These are phyloP conservation scores for Alligator sinensis DNA, from an alignment of 2,113 vertebrate species.

Conservation along the genomic window DNA sequence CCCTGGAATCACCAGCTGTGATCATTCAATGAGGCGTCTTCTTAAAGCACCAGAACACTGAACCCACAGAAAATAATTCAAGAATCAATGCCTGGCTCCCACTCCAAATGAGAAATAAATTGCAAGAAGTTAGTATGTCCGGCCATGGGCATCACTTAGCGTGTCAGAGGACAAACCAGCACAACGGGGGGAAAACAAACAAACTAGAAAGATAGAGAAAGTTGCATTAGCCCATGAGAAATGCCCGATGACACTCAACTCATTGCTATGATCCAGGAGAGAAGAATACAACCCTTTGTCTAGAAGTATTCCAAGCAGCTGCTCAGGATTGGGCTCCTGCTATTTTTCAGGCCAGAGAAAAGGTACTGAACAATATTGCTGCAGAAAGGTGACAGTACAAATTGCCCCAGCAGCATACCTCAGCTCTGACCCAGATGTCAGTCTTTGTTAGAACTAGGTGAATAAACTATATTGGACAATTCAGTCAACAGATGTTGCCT, in stretches of 20 bases:
- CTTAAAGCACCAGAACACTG: neutral
- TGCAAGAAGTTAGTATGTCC: neutral
- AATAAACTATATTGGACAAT: neutral
- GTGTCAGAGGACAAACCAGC: neutral
- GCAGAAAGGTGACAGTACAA: neutral
- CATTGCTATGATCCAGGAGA: neutral
- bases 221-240: neutral
- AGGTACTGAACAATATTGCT: neutral
- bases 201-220: neutral
- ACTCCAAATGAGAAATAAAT: neutral
- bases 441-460: neutral
- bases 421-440: neutral
- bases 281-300: neutral
- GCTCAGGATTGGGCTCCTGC: accelerated
- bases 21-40: neutral
- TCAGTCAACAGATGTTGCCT: neutral
- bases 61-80: neutral
- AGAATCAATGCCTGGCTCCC: neutral
- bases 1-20: neutral
- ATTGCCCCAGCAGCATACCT: neutral
- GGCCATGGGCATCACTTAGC: neutral
- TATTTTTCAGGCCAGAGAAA: neutral
- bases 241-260: neutral
- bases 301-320: neutral
- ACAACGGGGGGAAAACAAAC: neutral